Base-by-base conservation (phyloP, 2,888 invertebrate species). In the Halocaridina rubra region DNA sequence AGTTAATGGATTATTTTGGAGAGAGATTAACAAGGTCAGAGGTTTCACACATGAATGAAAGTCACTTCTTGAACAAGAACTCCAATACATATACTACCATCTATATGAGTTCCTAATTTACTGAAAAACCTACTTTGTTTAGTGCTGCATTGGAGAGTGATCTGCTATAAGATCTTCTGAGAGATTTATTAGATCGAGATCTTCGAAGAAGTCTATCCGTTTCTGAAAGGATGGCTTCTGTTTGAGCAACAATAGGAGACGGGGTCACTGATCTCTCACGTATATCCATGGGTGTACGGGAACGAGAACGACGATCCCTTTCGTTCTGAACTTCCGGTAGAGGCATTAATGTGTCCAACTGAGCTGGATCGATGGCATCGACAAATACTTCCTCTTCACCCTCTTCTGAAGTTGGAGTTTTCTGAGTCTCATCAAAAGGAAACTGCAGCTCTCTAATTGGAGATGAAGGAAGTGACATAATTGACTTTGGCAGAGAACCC, bases 181-280 rank as follows among this genome's bases (percentile, higher is more conserved):
- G 74, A 29, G 87, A 87, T 57, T 85, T 85, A 71, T 81, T 80
- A 24, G 87, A 87, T n/a, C 87, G 82, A n/a, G 87, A 85, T 67
- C 85, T 82, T n/a, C 80, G 74, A 24, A 87, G 84, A 7, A 87
- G 46, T 22, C 85, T 59, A 61, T 87, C 87, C 13, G 87, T 87
- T 46, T 87, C 85, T 0, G 85, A 80, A 32, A 87, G 82, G 2
- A 87, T 64, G 13, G 80, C 76, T 30, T 87, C 87, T 13, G 87
- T 80, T 33, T 87, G 64, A 4, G 85, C 85, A 39, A 87, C 72
- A 29, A 87, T 74, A 2, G 74, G 61, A 7, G 76, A 80, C 29
- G 79, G 57, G 0, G 87, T 85, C n/a, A 71, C 53, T 1, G 87
- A 87, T 53, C 85, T 46, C 53, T 85, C 80, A 29, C 80, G 61